phyloP scores from a whole-genome alignment of 92 coral and sea anemone species.

The Parazoanthus darwini region DNA sequence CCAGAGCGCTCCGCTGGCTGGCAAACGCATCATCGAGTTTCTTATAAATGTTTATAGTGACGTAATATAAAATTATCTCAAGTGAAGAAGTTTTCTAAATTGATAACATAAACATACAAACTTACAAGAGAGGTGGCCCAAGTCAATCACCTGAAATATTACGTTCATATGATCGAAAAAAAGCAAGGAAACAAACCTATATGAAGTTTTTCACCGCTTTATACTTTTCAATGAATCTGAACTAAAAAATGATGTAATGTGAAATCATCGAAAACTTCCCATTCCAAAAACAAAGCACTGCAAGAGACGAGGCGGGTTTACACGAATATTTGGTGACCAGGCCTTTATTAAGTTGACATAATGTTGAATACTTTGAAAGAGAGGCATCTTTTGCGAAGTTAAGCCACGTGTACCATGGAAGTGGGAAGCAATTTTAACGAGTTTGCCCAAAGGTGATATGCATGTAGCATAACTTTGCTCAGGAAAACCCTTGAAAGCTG shows the following conservation, averaged over 20 bases:
- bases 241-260: slow-evolving; percentile 8
- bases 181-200: background rate
- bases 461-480: too few species aligned
- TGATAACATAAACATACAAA: slow-evolving; percentile 19
- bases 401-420: slow-evolving; percentile 15
- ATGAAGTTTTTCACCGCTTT: background rate
- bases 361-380: slow-evolving; percentile 6
- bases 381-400: background rate
- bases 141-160: background rate
- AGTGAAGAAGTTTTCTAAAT: slow-evolving; percentile 11
- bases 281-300: slow-evolving; percentile 13
- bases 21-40: background rate
- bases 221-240: background rate
- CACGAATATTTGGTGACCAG: background rate
- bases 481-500: background rate
- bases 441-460: too few species aligned
- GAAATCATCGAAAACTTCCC: slow-evolving; percentile 1
- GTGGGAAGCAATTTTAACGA: background rate
- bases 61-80: slow-evolving; percentile 15
- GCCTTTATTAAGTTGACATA: slow-evolving; percentile 10
- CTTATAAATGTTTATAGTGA: slow-evolving; percentile 33
- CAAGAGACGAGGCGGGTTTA: background rate
- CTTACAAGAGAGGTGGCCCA: background rate
- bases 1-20: background rate
- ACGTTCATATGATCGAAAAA: background rate